phyloP scores from a whole-genome alignment of 1,140 invertebrate genomes.

The Cyclina sinensis region DNA sequence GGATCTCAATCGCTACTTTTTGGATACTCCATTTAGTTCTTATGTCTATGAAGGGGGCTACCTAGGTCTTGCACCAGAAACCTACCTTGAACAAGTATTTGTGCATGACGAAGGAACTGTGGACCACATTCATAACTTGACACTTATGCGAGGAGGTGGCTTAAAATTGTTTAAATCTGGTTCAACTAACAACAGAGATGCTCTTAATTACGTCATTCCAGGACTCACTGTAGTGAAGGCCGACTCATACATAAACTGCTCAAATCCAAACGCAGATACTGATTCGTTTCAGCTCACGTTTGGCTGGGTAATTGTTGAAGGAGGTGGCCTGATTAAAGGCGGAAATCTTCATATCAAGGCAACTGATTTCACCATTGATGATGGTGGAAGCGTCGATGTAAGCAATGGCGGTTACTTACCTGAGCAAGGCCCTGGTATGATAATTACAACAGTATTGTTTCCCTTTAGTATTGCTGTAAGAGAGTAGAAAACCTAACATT shows the following conservation, averaged over 20 bases:
- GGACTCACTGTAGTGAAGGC: constrained; percentile 80
- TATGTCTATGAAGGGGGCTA: constrained; percentile 80
- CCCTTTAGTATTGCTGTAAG: too few relatives aligned
- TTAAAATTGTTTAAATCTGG: constrained; percentile 76
- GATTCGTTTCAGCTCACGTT: constrained; percentile 74
- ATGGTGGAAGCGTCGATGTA: constrained; percentile 77
- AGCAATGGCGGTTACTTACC: constrained; percentile 78
- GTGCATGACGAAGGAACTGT: constrained; percentile 78
- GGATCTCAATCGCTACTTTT: constrained; percentile 75
- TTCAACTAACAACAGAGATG: constrained; percentile 72
- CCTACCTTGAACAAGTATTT: constrained; percentile 78
- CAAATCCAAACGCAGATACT: constrained; percentile 74
- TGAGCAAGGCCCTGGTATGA: constrained; percentile 59
- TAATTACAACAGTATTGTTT: neutral
- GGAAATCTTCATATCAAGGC: constrained; percentile 76
- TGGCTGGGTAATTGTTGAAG: constrained; percentile 75
- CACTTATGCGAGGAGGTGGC: constrained; percentile 75
- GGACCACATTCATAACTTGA: constrained; percentile 80
- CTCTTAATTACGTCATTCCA: constrained; percentile 75
- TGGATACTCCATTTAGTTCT: constrained; percentile 81
- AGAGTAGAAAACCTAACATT: too few relatives aligned
- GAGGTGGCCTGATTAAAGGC: constrained; percentile 76
- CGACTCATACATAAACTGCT: constrained; percentile 76
- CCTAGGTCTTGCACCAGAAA: constrained; percentile 79
- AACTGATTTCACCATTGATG: constrained; percentile 75